Evolutionary conservation across 2,888 invertebrate species (phyloP), one percentile per base, ranked within the genome.

Genomic region (Philhelius pedissequus): DNA sequence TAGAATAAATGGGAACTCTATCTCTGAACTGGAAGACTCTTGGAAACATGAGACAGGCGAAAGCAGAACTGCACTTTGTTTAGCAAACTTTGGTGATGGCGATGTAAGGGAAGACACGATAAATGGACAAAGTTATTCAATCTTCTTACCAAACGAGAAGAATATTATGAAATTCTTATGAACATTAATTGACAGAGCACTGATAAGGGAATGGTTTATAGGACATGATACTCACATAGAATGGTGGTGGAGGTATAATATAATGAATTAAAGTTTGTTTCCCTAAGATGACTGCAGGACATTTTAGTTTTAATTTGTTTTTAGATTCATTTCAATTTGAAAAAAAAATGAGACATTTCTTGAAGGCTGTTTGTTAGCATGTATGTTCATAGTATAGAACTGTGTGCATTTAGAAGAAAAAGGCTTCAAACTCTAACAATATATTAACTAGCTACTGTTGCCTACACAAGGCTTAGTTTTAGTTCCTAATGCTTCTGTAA

Each of bases 81-180:
- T 13, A 48, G 22, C 52, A 27, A 50, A n/a, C n/a, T n/a, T n/a
- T n/a, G n/a, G n/a, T n/a, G n/a, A n/a, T n/a, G n/a, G n/a, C 9
- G 62, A 64, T 68, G 62, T 56, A 38, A 64, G 50, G 43, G n/a
- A 62, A 45, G 40, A 40, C 20, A 48, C 69, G 70, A 50, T 70
- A 64, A 66, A 64, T 64, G 64, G 80, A 66, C 80, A 81, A 81
- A 81, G 76, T 81, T 81, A 81, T 76, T 70, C 80, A 80, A 80
- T 80, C 69, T 80, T 64, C 75, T 69, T 45, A 68, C 60, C 62
- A 38, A 54, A 32, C 20, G 45, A 32, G 32, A 56, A 25, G 45
- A 32, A 56, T 64, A 60, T 62, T 48, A 50, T 81, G 50, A 70
- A 81, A 81, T 76, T 56, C 56, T 64, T 64, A 27, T 81, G 76